A percentile compares a stretch with the other conserved stretches of the same genome.
These are phyloP conservation scores for Cheiracanthium punctorium DNA, from an alignment of 2,888 invertebrate species.

Conservation along the genomic window DNA sequence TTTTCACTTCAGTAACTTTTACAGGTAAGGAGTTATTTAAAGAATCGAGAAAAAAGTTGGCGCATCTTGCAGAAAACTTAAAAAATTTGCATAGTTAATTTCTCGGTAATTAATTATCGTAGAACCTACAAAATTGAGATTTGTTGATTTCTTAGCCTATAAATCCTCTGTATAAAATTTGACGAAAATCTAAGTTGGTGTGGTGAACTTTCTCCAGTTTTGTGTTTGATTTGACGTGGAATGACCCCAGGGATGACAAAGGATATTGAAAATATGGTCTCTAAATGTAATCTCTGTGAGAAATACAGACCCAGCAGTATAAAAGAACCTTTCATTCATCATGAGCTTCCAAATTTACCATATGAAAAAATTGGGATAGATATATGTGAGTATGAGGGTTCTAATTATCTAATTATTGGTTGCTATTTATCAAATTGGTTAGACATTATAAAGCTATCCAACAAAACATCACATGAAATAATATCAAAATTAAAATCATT, in stretches of 20 bases:
- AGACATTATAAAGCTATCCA: not conserved
- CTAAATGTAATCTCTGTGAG: not conserved
- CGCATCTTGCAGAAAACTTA: no score
- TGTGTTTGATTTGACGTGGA: no score
- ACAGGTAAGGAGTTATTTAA: no score
- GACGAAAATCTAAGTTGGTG: no score
- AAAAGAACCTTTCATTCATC: conserved; percentile 8
- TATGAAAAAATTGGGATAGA: not conserved
- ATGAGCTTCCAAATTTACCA: conserved; percentile 10
- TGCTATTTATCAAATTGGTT: conserved; percentile 23
- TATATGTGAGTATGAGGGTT: conserved; percentile 6
- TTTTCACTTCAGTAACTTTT: no score
- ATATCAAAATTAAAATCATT: conserved; percentile 13
- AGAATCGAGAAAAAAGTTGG: no score
- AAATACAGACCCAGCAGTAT: not conserved
- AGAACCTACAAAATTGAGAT: no score
- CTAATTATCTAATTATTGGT: not conserved
- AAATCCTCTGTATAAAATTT: no score
- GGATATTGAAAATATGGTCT: conserved; percentile 2
- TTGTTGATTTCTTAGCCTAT: no score
- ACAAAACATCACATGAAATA: conserved; percentile 27
- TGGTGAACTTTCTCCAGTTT: no score
- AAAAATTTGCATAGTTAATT: no score
- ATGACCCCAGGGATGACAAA: not conserved
- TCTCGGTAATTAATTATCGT: no score